Evolutionary conservation across 1,140 invertebrate species (phyloP).

Genomic region (Hetaerina americana): DNA sequence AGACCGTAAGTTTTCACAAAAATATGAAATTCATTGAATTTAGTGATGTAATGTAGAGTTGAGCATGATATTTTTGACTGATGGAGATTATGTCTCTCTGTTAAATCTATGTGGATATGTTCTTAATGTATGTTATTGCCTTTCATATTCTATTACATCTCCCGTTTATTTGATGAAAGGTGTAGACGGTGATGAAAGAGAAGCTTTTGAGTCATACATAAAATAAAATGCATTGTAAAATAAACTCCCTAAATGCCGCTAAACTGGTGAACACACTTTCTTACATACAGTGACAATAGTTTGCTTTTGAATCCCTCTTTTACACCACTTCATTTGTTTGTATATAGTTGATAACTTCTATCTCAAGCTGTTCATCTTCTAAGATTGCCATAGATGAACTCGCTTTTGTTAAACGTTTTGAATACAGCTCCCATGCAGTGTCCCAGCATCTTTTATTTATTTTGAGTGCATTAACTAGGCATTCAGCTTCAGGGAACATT

Average conservation of each 20-base stretch:
- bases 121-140: background rate
- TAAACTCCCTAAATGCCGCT: background rate
- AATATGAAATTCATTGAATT: background rate
- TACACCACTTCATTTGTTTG: background rate
- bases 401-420: background rate
- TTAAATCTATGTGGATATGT: background rate
- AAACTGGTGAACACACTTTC: background rate
- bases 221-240: background rate
- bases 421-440: constrained; percentile 2
- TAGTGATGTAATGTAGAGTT: background rate
- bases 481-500: constrained; percentile 7
- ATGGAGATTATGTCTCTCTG: background rate
- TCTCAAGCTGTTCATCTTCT: background rate
- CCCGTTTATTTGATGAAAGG: background rate
- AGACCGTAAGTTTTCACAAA: background rate
- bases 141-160: background rate
- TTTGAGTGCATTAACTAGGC: background rate
- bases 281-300: background rate
- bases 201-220: background rate
- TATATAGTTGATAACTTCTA: background rate
- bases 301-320: no score
- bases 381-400: background rate
- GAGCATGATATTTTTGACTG: background rate
- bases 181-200: background rate
- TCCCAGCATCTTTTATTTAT: constrained; percentile 7